phyloP scores from a whole-genome alignment of 2,888 invertebrate genomes.

The Synanthedon andrenaeformis region DNA sequence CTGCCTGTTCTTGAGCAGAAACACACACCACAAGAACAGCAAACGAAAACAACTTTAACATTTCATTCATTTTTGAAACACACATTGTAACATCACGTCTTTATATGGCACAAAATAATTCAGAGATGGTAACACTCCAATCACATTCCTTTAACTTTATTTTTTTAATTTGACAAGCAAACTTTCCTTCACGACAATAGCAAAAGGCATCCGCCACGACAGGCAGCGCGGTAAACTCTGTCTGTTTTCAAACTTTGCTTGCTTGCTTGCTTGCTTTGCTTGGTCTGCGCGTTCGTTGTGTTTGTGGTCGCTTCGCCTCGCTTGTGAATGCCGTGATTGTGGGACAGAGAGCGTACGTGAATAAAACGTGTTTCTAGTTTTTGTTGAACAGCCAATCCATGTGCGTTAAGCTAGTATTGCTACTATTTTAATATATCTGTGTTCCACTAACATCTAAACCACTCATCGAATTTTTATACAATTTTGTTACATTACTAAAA shows the following conservation, averaged over 20 bases:
- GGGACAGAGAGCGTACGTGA: constrained; percentile 49
- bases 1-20: constrained; percentile 53
- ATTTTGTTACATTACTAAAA: too few species aligned
- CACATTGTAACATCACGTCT: constrained; percentile 46
- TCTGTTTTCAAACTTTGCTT: constrained; percentile 21
- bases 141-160: constrained; percentile 55
- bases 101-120: constrained; percentile 55
- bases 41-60: constrained; percentile 52
- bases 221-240: constrained; percentile 56
- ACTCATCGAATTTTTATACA: too few species aligned
- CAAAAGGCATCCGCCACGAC: constrained; percentile 42
- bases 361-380: constrained; percentile 56
- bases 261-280: background rate
- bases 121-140: constrained; percentile 23
- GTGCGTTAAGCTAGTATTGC: background rate
- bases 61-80: constrained; percentile 49
- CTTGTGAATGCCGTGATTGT: constrained; percentile 51
- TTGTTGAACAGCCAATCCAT: constrained; percentile 21
- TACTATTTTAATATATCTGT: background rate
- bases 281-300: background rate
- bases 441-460: too few species aligned
- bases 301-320: constrained; percentile 14
- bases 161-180: constrained; percentile 23
- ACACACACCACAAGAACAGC: constrained; percentile 55
- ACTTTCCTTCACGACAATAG: constrained; percentile 15